A percentile compares a stretch with the other conserved stretches of the same genome.
These are phyloP conservation scores for Bufo bufo DNA, from an alignment of 2,113 vertebrate genomes.

Conservation along the genomic window DNA sequence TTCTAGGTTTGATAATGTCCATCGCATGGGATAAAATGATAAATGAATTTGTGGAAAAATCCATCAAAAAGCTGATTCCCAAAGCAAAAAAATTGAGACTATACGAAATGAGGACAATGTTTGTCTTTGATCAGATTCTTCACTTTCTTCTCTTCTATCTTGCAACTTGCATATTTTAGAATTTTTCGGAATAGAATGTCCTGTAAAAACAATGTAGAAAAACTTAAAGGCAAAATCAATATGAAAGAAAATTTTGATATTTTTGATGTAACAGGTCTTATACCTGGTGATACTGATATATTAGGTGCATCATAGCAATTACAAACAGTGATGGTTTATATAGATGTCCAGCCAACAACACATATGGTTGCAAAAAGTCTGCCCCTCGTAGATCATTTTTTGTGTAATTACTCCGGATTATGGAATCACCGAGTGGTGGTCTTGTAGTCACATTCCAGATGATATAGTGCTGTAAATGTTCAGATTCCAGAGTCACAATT, in stretches of 20 bases:
- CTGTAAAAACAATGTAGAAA: background rate
- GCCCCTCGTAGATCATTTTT: background rate
- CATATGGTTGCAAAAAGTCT: background rate
- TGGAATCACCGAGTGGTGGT: background rate
- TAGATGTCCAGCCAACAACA: background rate
- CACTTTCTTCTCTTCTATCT: background rate
- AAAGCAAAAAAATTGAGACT: background rate
- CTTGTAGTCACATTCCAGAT: background rate
- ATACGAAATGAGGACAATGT: background rate
- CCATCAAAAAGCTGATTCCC: constrained; percentile 57
- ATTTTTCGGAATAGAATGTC: background rate
- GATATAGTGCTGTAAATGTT: background rate
- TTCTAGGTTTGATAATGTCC: constrained; percentile 61
- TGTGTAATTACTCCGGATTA: background rate
- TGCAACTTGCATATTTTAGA: background rate
- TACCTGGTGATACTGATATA: constrained; percentile 24
- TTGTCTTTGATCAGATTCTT: background rate
- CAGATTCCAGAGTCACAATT: background rate
- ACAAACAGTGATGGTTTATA: background rate
- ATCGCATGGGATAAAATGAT: constrained; percentile 59
- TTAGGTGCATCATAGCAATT: background rate
- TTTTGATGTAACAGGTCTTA: background rate
- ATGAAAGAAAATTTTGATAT: background rate
- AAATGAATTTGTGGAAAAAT: constrained; percentile 62
- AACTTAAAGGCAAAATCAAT: background rate